Evolutionary conservation across 2,113 vertebrate species (phyloP).

Genomic region (Gasterosteus aculeatus): DNA sequence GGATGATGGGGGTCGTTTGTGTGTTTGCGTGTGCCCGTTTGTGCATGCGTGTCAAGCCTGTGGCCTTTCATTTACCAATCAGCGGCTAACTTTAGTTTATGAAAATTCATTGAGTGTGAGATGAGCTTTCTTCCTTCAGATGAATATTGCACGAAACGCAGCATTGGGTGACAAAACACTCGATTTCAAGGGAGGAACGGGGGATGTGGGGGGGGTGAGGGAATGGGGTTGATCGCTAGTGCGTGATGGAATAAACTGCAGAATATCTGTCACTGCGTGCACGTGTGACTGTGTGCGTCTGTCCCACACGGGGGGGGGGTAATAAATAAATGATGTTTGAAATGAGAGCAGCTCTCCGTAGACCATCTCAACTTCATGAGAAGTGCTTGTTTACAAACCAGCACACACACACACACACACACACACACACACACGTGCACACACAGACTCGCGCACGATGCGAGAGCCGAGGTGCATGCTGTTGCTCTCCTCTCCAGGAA

Average conservation of each 20-base stretch:
- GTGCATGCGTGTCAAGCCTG: conserved; percentile 48
- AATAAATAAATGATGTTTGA: conserved; percentile 83
- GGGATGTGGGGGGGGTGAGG: conserved; percentile 45
- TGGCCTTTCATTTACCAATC: conserved; percentile 69
- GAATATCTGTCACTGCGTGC: conserved; percentile 66
- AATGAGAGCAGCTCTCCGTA: conserved; percentile 82
- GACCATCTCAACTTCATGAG: conserved; percentile 74
- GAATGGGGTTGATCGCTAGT: conserved; percentile 78
- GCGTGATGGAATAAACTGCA: conserved; percentile 74
- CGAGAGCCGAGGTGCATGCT: conserved; percentile 18
- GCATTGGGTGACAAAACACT: conserved; percentile 73
- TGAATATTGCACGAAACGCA: conserved; percentile 73
- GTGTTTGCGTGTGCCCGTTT: conserved; percentile 15
- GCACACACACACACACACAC: conserved; percentile 38
- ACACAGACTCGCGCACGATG: background rate
- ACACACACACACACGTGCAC: background rate
- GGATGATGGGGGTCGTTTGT: conserved; percentile 63
- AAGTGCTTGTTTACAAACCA: conserved; percentile 71
- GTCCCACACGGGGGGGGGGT: conserved; percentile 56
- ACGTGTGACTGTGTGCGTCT: conserved; percentile 42
- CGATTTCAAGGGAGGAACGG: conserved; percentile 59
- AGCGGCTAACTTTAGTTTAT: conserved; percentile 64
- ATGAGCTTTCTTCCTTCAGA: conserved; percentile 67
- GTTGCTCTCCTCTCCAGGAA: conserved; percentile 61
- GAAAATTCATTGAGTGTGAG: conserved; percentile 78